Conservation (phyloP, 2,888 invertebrate genomes). For the Agonopterix arenella region DNA sequence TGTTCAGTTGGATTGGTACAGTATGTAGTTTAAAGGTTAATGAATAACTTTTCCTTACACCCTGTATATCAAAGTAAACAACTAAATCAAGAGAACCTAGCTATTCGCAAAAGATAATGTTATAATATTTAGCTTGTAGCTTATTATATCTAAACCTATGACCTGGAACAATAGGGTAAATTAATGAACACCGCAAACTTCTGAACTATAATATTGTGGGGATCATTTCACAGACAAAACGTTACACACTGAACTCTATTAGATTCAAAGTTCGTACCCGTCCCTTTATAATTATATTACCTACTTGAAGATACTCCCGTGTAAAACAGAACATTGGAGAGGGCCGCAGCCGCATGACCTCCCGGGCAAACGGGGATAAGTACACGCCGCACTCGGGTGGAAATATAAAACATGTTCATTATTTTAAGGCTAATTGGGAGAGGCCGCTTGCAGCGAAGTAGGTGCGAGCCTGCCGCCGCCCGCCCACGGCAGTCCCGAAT, state of each 20-base stretch:
- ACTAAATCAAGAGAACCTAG: too few relatives aligned
- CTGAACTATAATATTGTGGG: conserved; percentile 29
- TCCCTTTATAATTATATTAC: conserved; percentile 48
- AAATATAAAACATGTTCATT: conserved; percentile 78
- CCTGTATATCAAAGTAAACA: too few relatives aligned
- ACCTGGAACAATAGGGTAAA: conserved; percentile 3
- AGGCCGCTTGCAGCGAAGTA: conserved; percentile 69
- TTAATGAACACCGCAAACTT: conserved; percentile 27
- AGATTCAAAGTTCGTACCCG: conserved; percentile 39
- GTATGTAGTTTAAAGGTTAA: too few relatives aligned
- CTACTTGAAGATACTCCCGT: conserved; percentile 51
- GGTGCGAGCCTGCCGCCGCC: conserved; percentile 56
- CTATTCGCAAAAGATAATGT: too few relatives aligned
- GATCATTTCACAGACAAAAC: conserved; percentile 37
- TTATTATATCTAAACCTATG: too few relatives aligned
- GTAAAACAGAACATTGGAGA: conserved; percentile 36
- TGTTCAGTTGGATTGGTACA: too few relatives aligned
- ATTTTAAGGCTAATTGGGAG: conserved; percentile 76
- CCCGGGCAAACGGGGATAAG: conserved; percentile 69
- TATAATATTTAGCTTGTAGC: too few relatives aligned
- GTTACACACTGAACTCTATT: conserved; percentile 22
- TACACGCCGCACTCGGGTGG: conserved; percentile 69
- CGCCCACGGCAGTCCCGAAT: conserved; percentile 69
- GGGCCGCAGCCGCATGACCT: conserved; percentile 63
- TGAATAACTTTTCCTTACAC: too few relatives aligned